Evolutionary conservation across 1,140 invertebrate genomes (phyloP).

Genomic region (Rhopalosiphum maidis): DNA sequence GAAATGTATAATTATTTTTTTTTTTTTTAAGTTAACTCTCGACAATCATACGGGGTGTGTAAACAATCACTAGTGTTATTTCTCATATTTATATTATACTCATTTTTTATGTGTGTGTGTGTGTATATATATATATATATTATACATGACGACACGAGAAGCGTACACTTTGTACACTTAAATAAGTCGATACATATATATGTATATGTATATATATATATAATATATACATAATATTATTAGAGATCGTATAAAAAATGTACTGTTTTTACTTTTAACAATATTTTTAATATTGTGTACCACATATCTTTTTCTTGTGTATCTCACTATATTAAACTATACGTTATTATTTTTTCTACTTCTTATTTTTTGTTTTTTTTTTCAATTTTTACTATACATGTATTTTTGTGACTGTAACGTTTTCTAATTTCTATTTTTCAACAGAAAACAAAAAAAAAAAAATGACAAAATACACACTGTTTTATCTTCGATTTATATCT

Average conservation of each 20-base stretch:
- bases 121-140: background rate
- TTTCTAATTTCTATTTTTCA: constrained; percentile 54
- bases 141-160: background rate
- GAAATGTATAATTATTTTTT: background rate
- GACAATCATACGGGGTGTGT: constrained; percentile 52
- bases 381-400: constrained; percentile 7
- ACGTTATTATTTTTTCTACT: constrained; percentile 20
- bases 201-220: background rate
- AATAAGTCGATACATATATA: background rate
- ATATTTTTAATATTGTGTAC: background rate
- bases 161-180: background rate
- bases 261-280: constrained; percentile 12
- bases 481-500: constrained; percentile 53
- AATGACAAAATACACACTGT: constrained; percentile 50
- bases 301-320: constrained; percentile 35
- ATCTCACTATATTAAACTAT: background rate
- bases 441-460: constrained; percentile 10
- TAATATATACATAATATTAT: background rate
- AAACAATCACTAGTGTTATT: constrained; percentile 52
- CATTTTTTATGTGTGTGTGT: background rate
- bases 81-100: background rate
- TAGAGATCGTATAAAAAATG: constrained; percentile 31
- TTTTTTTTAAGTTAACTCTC: constrained; percentile 6
- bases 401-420: constrained; percentile 56
- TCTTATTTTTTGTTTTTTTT: background rate